Conservation (phyloP, 2,888 invertebrate species). For the Osmoderma eremita region DNA sequence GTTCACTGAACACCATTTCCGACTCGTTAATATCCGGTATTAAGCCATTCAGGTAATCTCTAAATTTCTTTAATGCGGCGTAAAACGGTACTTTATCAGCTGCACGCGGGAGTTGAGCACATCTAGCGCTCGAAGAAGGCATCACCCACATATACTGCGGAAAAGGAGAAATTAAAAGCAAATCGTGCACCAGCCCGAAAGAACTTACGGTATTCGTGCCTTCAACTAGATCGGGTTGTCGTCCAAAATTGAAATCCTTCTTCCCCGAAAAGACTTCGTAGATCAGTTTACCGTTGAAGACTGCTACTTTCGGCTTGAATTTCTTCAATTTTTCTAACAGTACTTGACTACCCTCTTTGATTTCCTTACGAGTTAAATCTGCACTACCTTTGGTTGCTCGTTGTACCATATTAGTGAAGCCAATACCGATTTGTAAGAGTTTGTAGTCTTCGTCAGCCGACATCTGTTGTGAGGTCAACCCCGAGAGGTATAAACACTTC, state of each 20-base stretch:
- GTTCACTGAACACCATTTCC: constrained; percentile 86
- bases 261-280: constrained; percentile 98
- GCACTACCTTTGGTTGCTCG: constrained; percentile 96
- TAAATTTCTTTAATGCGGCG: constrained; percentile 92
- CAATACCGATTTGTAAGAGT: constrained; percentile 92
- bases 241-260: constrained; percentile 96
- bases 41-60: constrained; percentile 91
- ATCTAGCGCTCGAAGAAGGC: constrained; percentile 97
- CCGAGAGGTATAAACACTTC: constrained; percentile 96
- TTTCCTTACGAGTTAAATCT: constrained; percentile 92
- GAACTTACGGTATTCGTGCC: constrained; percentile 90
- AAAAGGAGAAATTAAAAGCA: constrained; percentile 9
- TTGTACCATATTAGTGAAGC: constrained; percentile 97
- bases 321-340: constrained; percentile 89
- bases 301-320: constrained; percentile 95
- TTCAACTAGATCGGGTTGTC: constrained; percentile 92
- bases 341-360: constrained; percentile 91
- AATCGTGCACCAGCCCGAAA: neutral
- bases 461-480: constrained; percentile 94
- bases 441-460: constrained; percentile 96
- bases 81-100: constrained; percentile 99
- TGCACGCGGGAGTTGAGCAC: constrained; percentile 96
- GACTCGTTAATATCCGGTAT: constrained; percentile 85
- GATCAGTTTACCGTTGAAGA: constrained; percentile 98
- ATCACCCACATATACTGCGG: constrained; percentile 97